Percentiles rank a stretch among this genome's conserved stretches.
These are phyloP conservation scores for Drosophila dives DNA, from an alignment of 2,888 invertebrate genomes.

Conservation along the genomic window DNA sequence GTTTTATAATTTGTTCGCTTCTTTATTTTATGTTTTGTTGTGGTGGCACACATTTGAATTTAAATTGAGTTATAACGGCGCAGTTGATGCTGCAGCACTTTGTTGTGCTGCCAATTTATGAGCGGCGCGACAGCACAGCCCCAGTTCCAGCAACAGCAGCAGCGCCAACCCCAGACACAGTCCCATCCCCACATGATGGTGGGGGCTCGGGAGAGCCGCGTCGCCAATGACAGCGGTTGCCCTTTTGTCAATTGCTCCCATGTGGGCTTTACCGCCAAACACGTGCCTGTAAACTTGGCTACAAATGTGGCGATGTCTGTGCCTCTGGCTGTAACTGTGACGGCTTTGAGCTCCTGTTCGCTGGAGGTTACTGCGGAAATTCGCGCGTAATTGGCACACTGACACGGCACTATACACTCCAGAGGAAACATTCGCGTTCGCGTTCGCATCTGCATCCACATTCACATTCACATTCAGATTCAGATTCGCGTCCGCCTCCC, in stretches of 20 bases:
- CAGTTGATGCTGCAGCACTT: constrained; percentile 42
- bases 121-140: constrained; percentile 59
- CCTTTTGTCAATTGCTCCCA: constrained; percentile 81
- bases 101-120: constrained; percentile 73
- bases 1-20: constrained; percentile 67
- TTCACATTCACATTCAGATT: constrained; percentile 22
- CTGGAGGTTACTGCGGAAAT: constrained; percentile 72
- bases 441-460: constrained; percentile 13
- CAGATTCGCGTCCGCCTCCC: constrained; percentile 35
- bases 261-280: constrained; percentile 74
- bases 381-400: constrained; percentile 78
- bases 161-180: constrained; percentile 18
- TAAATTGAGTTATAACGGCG: constrained; percentile 72
- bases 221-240: constrained; percentile 63
- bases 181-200: constrained; percentile 58
- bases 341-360: constrained; percentile 19
- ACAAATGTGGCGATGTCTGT: constrained; percentile 16
- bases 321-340: background rate
- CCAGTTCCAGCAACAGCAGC: constrained; percentile 18
- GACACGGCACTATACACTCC: constrained; percentile 64
- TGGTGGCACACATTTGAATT: constrained; percentile 68
- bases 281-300: constrained; percentile 61
- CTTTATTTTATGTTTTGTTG: constrained; percentile 17
- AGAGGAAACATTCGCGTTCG: constrained; percentile 53
- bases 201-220: constrained; percentile 31